These are phyloP conservation scores for Rhizomys pruinosus DNA, from an alignment of 2,113 vertebrate species.

Conservation along the genomic window DNA sequence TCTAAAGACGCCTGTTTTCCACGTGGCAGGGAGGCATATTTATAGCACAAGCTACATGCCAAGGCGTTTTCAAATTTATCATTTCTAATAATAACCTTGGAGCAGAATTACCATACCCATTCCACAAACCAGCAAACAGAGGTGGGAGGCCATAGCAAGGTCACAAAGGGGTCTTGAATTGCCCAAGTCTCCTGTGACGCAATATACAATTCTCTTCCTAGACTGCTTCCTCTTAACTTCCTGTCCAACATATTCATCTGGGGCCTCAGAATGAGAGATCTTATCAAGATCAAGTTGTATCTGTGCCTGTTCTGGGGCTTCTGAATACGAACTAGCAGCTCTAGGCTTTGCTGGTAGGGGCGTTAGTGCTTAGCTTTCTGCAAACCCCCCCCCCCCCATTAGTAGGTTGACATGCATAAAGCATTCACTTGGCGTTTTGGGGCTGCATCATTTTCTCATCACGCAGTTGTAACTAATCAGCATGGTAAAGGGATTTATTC, in stretches of 20 bases:
- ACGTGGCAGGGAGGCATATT: conserved; percentile 51
- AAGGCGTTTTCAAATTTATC: conserved; percentile 47
- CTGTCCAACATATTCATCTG: conserved; percentile 31
- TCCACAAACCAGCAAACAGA: conserved; percentile 62
- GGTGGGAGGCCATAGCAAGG: not conserved
- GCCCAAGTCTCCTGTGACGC: conserved; percentile 10
- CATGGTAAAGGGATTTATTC: conserved; percentile 61
- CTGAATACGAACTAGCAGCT: conserved; percentile 60
- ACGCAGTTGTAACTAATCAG: conserved; percentile 48
- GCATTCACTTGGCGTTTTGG: not conserved
- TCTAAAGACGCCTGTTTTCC: conserved; percentile 64
- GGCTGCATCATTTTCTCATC: conserved; percentile 9
- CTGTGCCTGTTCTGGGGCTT: not conserved
- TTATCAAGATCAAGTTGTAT: not conserved
- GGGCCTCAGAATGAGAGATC: not conserved
- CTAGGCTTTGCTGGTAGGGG: not conserved
- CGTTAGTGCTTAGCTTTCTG: conserved; percentile 29
- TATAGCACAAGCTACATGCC: conserved; percentile 57
- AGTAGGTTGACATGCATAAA: conserved; percentile 46
- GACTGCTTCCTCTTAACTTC: conserved; percentile 27
- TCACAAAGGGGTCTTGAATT: not conserved
- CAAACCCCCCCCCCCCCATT: conserved; percentile 46
- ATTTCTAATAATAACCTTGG: conserved; percentile 58
- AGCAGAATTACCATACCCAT: conserved; percentile 24
- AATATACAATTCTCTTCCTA: not conserved